Conservation (phyloP, 2,797 vertebrate genomes). For the Malurus splendens region DNA sequence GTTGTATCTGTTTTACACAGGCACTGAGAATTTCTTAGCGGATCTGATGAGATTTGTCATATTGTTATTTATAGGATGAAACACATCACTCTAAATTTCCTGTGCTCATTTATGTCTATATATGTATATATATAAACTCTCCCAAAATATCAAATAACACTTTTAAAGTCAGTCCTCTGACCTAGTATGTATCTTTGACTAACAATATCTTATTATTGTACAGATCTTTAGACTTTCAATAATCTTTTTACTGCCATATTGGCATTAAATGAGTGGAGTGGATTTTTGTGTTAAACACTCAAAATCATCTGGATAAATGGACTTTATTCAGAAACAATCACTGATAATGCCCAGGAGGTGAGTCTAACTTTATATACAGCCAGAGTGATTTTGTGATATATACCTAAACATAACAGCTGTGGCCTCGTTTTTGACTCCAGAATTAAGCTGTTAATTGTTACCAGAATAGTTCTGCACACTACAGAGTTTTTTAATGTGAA, state of each 20-base stretch:
- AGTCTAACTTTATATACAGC: not conserved
- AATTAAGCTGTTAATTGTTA: not conserved
- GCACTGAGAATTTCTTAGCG: not conserved
- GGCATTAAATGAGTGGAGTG: not conserved
- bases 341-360: not conserved
- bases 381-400: not conserved
- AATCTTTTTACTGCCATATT: not conserved
- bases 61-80: not conserved
- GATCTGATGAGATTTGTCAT: not conserved
- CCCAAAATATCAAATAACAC: not conserved
- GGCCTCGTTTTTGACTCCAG: not conserved
- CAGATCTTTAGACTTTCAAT: not conserved
- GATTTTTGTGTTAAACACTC: not conserved
- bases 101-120: not conserved
- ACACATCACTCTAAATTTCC: not conserved
- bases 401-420: not conserved
- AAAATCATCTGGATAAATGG: not conserved
- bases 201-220: not conserved
- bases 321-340: not conserved
- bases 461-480: not conserved
- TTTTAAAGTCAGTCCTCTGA: not conserved
- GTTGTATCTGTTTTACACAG: not conserved
- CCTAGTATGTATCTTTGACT: not conserved
- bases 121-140: not conserved
- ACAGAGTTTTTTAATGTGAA: not conserved